Conservation (phyloP, 2,797 vertebrate species). For the Sternotherus odoratus region DNA sequence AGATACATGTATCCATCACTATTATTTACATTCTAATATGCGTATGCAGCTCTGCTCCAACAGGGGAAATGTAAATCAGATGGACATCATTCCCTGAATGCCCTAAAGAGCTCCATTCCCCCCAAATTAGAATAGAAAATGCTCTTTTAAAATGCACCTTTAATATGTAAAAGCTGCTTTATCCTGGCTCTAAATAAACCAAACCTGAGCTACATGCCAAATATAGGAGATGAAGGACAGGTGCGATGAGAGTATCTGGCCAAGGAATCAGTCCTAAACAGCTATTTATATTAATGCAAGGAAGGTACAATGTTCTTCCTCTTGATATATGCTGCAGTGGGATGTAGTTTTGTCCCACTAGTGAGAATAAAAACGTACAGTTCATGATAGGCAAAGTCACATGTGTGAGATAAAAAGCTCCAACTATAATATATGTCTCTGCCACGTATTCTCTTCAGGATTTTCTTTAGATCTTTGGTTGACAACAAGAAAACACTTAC, state of each 20-base stretch:
- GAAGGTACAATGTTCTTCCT: constrained; percentile 84
- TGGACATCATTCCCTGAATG: constrained; percentile 80
- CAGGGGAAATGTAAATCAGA: constrained; percentile 83
- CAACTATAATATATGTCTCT: constrained; percentile 83
- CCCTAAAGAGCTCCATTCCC: constrained; percentile 81
- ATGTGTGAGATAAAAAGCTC: constrained; percentile 86
- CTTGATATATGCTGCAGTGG: constrained; percentile 86
- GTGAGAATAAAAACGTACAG: constrained; percentile 84
- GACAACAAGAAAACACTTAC: constrained; percentile 86
- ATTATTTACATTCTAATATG: constrained; percentile 85
- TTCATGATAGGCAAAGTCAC: constrained; percentile 86
- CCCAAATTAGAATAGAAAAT: constrained; percentile 85
- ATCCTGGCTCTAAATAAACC: constrained; percentile 84
- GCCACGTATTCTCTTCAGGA: constrained; percentile 80
- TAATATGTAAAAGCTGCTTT: constrained; percentile 84
- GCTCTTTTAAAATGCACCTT: constrained; percentile 84
- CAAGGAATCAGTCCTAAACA: constrained; percentile 86
- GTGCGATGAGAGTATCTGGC: constrained; percentile 80
- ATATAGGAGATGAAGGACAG: constrained; percentile 84
- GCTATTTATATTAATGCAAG: constrained; percentile 91
- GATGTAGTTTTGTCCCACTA: constrained; percentile 85
- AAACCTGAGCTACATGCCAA: constrained; percentile 83
- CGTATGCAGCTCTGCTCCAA: constrained; percentile 71
- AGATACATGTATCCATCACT: constrained; percentile 83
- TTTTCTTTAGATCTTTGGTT: constrained; percentile 81